A percentile compares a stretch with the other conserved stretches of the same genome.
These are phyloP conservation scores for Myotis findleyi DNA, from an alignment of 2,797 vertebrate species.

Conservation along the genomic window DNA sequence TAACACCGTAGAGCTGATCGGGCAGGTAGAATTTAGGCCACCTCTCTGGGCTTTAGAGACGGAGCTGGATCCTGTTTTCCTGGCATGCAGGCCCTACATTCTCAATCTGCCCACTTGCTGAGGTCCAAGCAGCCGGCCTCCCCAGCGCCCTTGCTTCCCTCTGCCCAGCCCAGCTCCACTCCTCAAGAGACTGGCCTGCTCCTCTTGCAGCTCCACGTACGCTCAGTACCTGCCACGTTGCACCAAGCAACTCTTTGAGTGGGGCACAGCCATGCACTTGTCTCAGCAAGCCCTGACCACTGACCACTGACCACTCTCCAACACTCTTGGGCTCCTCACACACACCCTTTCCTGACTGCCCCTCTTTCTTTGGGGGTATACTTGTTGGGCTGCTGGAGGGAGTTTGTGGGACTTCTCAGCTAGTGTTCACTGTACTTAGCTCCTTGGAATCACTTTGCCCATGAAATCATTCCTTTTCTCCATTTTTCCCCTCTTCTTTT, in stretches of 20 bases:
- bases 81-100: background rate
- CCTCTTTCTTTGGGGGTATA: background rate
- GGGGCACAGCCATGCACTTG: background rate
- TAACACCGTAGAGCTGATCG: background rate
- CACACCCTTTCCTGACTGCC: background rate
- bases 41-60: background rate
- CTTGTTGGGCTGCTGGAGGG: slow-evolving; percentile 55
- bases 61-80: background rate
- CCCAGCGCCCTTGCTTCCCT: background rate
- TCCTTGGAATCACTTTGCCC: slow-evolving; percentile 73
- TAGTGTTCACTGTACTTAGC: slow-evolving; percentile 54
- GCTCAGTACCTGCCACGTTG: background rate
- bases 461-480: slow-evolving; percentile 55
- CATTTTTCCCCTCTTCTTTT: slow-evolving; percentile 27
- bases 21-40: background rate
- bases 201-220: background rate
- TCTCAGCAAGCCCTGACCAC: background rate
- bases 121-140: background rate
- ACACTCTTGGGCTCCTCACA: background rate
- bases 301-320: background rate
- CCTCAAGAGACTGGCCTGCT: background rate
- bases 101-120: background rate
- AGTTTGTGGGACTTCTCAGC: slow-evolving; percentile 27
- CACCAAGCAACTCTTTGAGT: background rate
- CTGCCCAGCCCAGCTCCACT: background rate